Conservation (phyloP, 2,888 invertebrate species). For the Polydrusus pterygomalis region DNA sequence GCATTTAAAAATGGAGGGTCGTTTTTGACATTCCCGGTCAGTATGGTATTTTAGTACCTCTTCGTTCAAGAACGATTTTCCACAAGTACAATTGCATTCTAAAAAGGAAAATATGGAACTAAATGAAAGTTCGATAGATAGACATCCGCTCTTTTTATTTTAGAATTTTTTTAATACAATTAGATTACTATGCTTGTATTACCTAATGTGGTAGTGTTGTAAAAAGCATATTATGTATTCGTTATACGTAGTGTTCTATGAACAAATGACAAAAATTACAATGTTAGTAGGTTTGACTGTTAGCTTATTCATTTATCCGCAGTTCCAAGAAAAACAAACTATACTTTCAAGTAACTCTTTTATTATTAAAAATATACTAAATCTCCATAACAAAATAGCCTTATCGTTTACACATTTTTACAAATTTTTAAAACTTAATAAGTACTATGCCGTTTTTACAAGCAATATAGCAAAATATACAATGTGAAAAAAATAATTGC, state of each 20-base stretch:
- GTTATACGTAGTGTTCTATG: too few relatives aligned
- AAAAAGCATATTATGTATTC: too few relatives aligned
- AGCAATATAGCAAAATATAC: neutral
- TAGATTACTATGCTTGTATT: neutral
- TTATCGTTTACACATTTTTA: slow-evolving; percentile 8
- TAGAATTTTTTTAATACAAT: neutral
- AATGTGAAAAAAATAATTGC: neutral
- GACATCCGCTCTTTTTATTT: neutral
- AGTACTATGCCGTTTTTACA: neutral
- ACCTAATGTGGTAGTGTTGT: too few relatives aligned
- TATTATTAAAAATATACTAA: slow-evolving; percentile 15
- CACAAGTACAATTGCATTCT: slow-evolving; percentile 46
- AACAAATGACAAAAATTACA: too few relatives aligned
- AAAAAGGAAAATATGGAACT: slow-evolving; percentile 29
- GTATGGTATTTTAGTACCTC: slow-evolving; percentile 40
- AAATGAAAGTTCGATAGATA: neutral
- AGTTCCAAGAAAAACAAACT: neutral
- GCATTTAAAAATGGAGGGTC: slow-evolving; percentile 51
- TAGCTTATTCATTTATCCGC: too few relatives aligned
- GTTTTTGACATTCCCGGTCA: slow-evolving; percentile 48
- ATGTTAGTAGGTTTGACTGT: too few relatives aligned
- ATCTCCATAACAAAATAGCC: slow-evolving; percentile 14
- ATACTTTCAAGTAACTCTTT: neutral
- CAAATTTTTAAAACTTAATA: neutral
- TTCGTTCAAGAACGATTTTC: slow-evolving; percentile 20